These are phyloP conservation scores for Agrilus mali DNA, from an alignment of 2,888 invertebrate species.

Conservation along the genomic window DNA sequence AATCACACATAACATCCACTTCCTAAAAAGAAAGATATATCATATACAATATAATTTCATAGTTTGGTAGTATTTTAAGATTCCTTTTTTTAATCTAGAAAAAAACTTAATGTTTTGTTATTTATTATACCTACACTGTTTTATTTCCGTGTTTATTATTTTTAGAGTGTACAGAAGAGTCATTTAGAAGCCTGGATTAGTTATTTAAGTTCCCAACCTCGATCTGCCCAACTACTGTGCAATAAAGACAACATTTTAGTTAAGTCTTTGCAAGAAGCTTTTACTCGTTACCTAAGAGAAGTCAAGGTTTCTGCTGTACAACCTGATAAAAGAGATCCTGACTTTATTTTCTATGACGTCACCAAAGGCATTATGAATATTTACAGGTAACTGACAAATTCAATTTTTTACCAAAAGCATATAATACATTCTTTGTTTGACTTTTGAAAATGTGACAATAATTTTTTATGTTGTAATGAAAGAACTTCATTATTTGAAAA, in stretches of 20 bases:
- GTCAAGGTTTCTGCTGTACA: conserved; percentile 55
- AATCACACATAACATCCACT: neutral
- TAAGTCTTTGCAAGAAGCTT: conserved; percentile 54
- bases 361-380: conserved; percentile 69
- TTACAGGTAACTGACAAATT: conserved; percentile 53
- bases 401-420: neutral
- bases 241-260: conserved; percentile 55
- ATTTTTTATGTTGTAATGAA: too few relatives aligned
- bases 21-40: too few relatives aligned
- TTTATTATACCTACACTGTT: neutral
- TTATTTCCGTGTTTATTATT: conserved; percentile 5
- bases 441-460: too few relatives aligned
- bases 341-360: conserved; percentile 81
- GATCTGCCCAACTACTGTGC: conserved; percentile 61
- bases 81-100: too few relatives aligned
- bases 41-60: too few relatives aligned
- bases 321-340: conserved; percentile 81
- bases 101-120: too few relatives aligned
- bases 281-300: conserved; percentile 66
- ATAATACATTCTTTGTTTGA: neutral
- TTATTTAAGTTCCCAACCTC: conserved; percentile 56
- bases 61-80: too few relatives aligned
- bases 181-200: conserved; percentile 65
- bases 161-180: conserved; percentile 61
- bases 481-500: too few relatives aligned